Base-by-base conservation (phyloP, 2,888 invertebrate species). In the Drosophila kanekoi region DNA sequence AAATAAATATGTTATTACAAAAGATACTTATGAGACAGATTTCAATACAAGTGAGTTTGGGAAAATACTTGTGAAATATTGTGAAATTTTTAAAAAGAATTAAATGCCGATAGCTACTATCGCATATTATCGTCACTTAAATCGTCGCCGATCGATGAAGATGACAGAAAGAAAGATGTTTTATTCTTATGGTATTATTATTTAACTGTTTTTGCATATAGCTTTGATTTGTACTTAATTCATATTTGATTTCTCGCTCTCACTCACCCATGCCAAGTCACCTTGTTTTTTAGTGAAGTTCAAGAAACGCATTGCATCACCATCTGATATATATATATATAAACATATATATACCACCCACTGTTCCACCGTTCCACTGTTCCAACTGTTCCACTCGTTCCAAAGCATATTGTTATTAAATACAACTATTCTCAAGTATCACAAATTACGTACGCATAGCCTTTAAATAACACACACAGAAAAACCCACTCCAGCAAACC, bases 1-100 rank as follows among this genome's bases (percentile, higher is more conserved):
- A 54, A 65, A 83, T n/a, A 28, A 76, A 84, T 68, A 64, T 61
- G 49, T 72, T 71, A 89, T 90, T 90, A 90, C 91, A 90, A 91
- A 91, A 90, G 90, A 90, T 90, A 90, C 90, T 90, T 90, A 90
- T 89, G 91, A 90, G 90, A 90, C 91, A 90, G 91, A 91, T 90
- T 90, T 90, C 90, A 91, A 91, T 90, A 79, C 90, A 90, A 90
- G 91, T 87, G 82, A 79, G 83, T 81, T 91, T 90, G 91, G 90
- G 90, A 91, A 90, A 89, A 86, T 86, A 91, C 90, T 89, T 90
- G 90, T 90, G 91, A 88, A 77, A 72, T 75, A 67, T 49, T 64
- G 14, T 63, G 35, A 64, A 63, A 37, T 62, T 61, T 57, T 57
- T 57, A 20, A 54, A 56, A 59, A 43, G 38, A 77, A 67, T 61